Evolutionary conservation across 2,113 vertebrate species (phyloP), one percentile per base, ranked within the genome.

Genomic region (Mastomys coucha): DNA sequence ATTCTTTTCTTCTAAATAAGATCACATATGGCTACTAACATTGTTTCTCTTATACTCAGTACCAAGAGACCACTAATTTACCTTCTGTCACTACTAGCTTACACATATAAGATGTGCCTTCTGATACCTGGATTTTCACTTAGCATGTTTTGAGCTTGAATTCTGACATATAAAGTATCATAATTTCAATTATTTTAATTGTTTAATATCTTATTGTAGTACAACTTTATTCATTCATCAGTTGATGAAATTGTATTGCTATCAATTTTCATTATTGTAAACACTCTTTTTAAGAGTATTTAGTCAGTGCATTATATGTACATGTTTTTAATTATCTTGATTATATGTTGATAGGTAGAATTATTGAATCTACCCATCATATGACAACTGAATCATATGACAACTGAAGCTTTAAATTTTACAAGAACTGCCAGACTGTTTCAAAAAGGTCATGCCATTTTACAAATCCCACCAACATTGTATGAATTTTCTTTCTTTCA

Each of bases 371-470:
- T n/a, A n/a, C n/a, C n/a, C n/a, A 58, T 75, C 33, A 78, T 95
- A 65, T 80, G 36, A 17, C 87, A 88, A 69, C 65, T 95, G 22
- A 78, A 58, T 75, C 33, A 78, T 95, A 65, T 80, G 36, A 17
- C 87, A 88, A 69, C 65, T 95, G 22, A 78, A 73, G 53, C 8
- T 93, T 28, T 89, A 75, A 42, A 8, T 89, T 95, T 89, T 51
- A 84, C 17, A 95, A n/a, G 63, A 95, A 93, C 16, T 78, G 4
- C 5, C 56, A 97, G 63, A 84, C 31, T 96, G 5, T 78, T 95
- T 91, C 72, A 85, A 81, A 92, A 93, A 63, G 65, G 22, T 26
- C 95, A 53, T 14, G 77, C 14, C 31, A 58, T n/a, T 93, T 89
- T 56, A 60, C 12, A 91, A 91, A 80, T 89, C n/a, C 49, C 36